These are phyloP conservation scores for Cephalopachus bancanus DNA, from an alignment of 2,797 vertebrate genomes.

Conservation along the genomic window DNA sequence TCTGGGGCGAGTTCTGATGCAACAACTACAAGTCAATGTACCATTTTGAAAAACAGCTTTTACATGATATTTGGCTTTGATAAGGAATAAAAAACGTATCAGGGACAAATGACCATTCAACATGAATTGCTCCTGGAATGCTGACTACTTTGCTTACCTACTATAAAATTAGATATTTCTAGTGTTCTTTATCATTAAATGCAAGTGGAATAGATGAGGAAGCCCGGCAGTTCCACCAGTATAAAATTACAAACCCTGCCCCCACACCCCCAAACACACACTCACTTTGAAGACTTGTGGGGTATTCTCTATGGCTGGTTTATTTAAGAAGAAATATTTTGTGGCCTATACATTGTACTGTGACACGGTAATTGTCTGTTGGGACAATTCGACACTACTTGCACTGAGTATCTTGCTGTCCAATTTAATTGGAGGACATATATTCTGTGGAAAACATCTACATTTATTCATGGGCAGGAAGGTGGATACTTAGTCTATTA, in stretches of 20 bases:
- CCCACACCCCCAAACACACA: background rate
- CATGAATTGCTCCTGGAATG: background rate
- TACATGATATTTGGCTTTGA: background rate
- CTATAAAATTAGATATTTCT: background rate
- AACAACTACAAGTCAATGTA: background rate
- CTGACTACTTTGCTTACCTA: background rate
- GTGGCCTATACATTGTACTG: background rate
- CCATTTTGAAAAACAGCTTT: constrained; percentile 1
- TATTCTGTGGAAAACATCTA: background rate
- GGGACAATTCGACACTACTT: background rate
- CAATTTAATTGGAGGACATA: background rate
- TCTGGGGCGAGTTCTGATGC: background rate
- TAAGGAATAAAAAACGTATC: background rate
- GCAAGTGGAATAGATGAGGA: background rate
- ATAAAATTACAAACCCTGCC: background rate
- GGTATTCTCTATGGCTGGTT: background rate
- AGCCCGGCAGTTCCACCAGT: background rate
- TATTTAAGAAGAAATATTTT: background rate
- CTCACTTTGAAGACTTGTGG: background rate
- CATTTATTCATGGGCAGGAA: background rate
- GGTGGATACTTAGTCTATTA: background rate
- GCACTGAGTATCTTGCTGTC: background rate
- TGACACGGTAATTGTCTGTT: background rate
- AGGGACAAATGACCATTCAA: background rate
- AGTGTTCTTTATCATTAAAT: background rate